Evolutionary conservation across 37 sponge, comb jelly and placozoan genomes (phyloP), one percentile per base, ranked within the genome.

Genomic region (Oscarella lobularis): DNA sequence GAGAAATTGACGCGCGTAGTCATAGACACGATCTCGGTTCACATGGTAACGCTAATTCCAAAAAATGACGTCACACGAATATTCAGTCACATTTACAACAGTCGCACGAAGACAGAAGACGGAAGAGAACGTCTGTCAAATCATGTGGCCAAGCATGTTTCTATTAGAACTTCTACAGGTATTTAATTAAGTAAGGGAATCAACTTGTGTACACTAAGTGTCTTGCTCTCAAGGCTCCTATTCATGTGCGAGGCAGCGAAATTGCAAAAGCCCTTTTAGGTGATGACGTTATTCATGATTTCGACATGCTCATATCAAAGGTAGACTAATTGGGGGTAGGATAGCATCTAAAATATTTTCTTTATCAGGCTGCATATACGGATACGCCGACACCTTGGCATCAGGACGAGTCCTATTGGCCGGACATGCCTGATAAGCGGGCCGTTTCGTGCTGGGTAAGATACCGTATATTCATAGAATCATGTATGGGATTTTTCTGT

Each of bases 351-450:
- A n/a, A n/a, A n/a, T n/a, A n/a, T n/a, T n/a, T n/a, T n/a, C n/a
- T n/a, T n/a, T n/a, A n/a, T n/a, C n/a, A 48, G 60, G 60, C 9
- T 48, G 14, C 60, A 9, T 9, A 48, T 9, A 48, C 60, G 60
- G 20, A 48, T 20, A 48, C 60, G 60, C 60, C 60, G 20, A 48
- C 60, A 48, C 60, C 60, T 27, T 48, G 60, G 60, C 60, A 48
- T 48, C 60, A 48, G 60, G 60, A 48, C 60, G 60, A 48, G 60
- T 48, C 60, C 14, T 48, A 48, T 20, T 48, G 60, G 60, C 60
- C 60, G 14, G 20, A 20, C 20, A 48, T 48, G 60, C 60, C 60
- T 27, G 60, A 48, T 48, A 48, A 48, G 60, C 9, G 60, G 20
- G 60, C 60, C 14, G 60, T 48, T 27, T 48, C 60, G 14, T 48